Conservation (phyloP, 2,113 vertebrate species). For the Pampusana beccarii region DNA sequence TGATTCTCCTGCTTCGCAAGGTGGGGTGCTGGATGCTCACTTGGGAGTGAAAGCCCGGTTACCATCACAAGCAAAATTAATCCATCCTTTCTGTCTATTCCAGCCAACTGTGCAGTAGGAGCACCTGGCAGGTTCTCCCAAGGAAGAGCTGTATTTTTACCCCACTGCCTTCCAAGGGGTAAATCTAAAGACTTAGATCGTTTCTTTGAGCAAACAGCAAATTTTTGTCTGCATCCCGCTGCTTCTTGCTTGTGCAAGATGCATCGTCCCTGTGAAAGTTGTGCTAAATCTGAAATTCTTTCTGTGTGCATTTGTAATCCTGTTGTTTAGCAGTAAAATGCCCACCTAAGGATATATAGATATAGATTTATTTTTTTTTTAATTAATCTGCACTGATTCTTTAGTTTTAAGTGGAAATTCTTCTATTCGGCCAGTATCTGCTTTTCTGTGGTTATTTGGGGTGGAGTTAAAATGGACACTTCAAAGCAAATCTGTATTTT, state of each 20-base stretch:
- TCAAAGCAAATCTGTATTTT: not conserved
- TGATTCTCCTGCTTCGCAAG: not conserved
- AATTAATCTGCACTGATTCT: not conserved
- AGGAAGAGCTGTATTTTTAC: not conserved
- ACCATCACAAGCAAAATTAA: not conserved
- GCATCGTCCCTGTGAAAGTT: not conserved
- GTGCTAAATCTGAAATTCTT: not conserved
- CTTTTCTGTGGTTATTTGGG: not conserved
- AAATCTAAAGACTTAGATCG: not conserved
- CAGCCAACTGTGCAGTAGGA: not conserved
- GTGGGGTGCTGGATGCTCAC: not conserved
- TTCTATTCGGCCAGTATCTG: not conserved
- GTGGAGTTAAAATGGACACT: not conserved
- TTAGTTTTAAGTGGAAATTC: not conserved
- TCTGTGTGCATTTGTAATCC: not conserved
- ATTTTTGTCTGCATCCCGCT: rapidly evolving
- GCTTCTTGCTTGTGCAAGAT: not conserved
- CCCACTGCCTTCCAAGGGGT: not conserved
- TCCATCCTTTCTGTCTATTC: not conserved
- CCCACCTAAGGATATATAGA: not conserved
- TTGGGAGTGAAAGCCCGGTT: not conserved
- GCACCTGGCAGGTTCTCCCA: not conserved
- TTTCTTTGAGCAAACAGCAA: not conserved
- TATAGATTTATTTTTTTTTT: not conserved
- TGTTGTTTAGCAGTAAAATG: not conserved